Conservation (phyloP, 1,140 invertebrate species). For the Bicyclus anynana region DNA sequence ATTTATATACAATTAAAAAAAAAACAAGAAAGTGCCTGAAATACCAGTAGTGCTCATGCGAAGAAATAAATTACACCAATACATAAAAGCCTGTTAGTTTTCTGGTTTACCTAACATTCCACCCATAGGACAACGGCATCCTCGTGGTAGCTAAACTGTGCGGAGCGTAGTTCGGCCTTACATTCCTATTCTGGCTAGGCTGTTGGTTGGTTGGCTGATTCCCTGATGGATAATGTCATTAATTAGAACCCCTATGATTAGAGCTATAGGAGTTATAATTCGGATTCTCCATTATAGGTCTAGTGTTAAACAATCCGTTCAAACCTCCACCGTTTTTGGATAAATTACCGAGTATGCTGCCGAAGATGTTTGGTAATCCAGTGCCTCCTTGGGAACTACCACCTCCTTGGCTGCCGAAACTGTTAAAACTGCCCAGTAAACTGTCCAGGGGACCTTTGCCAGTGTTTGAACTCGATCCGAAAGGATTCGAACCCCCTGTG, state of each 20-base stretch:
- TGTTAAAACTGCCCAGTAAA: slow-evolving; percentile 37
- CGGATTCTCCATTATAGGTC: slow-evolving; percentile 66
- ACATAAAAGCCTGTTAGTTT: slow-evolving; percentile 16
- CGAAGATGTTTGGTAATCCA: slow-evolving; percentile 49
- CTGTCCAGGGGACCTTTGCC: slow-evolving; percentile 44
- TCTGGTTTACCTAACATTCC: slow-evolving; percentile 70
- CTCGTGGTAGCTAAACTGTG: slow-evolving; percentile 52
- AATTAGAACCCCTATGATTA: slow-evolving; percentile 58
- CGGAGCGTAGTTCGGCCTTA: slow-evolving; percentile 48
- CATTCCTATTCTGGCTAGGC: slow-evolving; percentile 57
- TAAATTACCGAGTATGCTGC: slow-evolving; percentile 59
- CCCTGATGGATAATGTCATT: slow-evolving; percentile 61
- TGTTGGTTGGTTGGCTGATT: slow-evolving; percentile 41
- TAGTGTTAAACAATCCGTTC: slow-evolving; percentile 52
- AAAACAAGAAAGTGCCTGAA: slow-evolving; percentile 15
- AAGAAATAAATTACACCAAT: slow-evolving; percentile 31
- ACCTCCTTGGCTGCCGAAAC: slow-evolving; percentile 39
- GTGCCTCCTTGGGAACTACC: slow-evolving; percentile 25
- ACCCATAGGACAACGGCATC: slow-evolving; percentile 63
- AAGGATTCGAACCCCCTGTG: slow-evolving; percentile 23
- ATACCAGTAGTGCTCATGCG: slow-evolving; percentile 31
- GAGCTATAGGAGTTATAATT: slow-evolving; percentile 59
- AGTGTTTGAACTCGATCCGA: slow-evolving; percentile 25
- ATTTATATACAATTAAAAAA: neutral
- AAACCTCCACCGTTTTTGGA: slow-evolving; percentile 59